phyloP scores from a whole-genome alignment of 1,140 invertebrate genomes.

The Anthonomus grandis region DNA sequence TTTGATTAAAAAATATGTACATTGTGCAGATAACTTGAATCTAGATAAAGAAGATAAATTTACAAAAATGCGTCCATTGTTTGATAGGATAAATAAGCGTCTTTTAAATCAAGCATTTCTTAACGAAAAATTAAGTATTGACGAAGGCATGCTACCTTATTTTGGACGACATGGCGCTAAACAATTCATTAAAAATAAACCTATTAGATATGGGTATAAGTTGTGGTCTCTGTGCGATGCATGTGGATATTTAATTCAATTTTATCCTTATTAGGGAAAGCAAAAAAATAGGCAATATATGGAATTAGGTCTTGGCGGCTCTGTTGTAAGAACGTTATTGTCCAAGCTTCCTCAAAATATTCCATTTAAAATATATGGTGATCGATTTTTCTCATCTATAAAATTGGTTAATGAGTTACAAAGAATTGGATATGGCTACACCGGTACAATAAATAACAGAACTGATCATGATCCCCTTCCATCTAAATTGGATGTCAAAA shows the following conservation, averaged over 20 bases:
- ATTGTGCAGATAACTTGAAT: slow-evolving; percentile 18
- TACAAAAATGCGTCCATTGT: slow-evolving; percentile 21
- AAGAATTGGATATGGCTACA: slow-evolving; percentile 2
- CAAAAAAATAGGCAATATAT: slow-evolving; percentile 23
- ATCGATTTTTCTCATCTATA: no score
- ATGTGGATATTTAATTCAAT: slow-evolving; percentile 26
- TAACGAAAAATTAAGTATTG: slow-evolving; percentile 15
- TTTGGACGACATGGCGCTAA: slow-evolving; percentile 24
- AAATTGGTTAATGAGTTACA: no score
- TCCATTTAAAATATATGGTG: no score
- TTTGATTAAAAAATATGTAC: no score
- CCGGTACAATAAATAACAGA: slow-evolving; percentile 19
- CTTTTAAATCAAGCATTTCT: background rate
- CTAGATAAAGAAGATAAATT: slow-evolving; percentile 23
- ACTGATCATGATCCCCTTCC: slow-evolving; percentile 6
- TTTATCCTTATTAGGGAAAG: slow-evolving; percentile 25
- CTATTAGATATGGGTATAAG: slow-evolving; percentile 28
- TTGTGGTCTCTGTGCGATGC: slow-evolving; percentile 29
- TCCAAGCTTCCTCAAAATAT: slow-evolving; percentile 15
- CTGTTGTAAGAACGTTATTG: slow-evolving; percentile 23
- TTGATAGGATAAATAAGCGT: slow-evolving; percentile 22
- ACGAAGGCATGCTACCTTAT: slow-evolving; percentile 29
- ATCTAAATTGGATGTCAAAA: slow-evolving; percentile 25
- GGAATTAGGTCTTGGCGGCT: slow-evolving; percentile 26
- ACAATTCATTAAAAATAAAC: slow-evolving; percentile 27